These are phyloP conservation scores for Spisula solida DNA, from an alignment of 2,888 invertebrate genomes.

Conservation along the genomic window DNA sequence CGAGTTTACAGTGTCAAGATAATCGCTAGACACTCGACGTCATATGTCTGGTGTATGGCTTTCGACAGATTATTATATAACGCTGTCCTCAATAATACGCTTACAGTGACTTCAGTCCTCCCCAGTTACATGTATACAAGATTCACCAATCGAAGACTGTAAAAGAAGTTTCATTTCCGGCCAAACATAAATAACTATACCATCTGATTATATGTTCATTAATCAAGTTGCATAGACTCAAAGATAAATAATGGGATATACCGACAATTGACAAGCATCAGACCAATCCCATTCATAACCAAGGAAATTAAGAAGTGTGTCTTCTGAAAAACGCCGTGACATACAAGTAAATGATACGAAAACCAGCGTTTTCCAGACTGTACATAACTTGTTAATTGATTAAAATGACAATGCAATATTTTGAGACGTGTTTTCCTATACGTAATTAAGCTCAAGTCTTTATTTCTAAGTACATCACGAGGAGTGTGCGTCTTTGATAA, in stretches of 20 bases:
- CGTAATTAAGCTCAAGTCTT: no score
- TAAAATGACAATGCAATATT: no score
- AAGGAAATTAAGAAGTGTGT: neutral
- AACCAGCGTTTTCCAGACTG: neutral
- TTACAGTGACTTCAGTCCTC: no score
- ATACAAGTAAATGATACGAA: neutral
- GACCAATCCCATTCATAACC: neutral
- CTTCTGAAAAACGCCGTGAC: neutral
- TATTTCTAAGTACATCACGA: no score
- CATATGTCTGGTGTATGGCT: no score
- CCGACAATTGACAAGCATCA: neutral
- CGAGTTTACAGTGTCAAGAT: no score
- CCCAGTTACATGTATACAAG: neutral
- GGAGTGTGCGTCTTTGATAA: no score
- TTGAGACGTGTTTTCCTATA: no score
- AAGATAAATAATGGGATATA: neutral
- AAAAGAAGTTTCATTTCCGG: neutral
- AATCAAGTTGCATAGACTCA: neutral
- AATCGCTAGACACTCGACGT: no score
- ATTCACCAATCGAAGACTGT: neutral
- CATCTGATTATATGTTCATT: conserved; percentile 8
- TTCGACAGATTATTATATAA: no score
- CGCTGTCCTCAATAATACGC: no score
- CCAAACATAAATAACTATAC: neutral
- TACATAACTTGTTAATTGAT: neutral